A percentile compares a stretch with the other conserved stretches of the same genome.
Evolutionary conservation across 2,113 vertebrate genomes (phyloP).

Genomic region (Cololabis saira): DNA sequence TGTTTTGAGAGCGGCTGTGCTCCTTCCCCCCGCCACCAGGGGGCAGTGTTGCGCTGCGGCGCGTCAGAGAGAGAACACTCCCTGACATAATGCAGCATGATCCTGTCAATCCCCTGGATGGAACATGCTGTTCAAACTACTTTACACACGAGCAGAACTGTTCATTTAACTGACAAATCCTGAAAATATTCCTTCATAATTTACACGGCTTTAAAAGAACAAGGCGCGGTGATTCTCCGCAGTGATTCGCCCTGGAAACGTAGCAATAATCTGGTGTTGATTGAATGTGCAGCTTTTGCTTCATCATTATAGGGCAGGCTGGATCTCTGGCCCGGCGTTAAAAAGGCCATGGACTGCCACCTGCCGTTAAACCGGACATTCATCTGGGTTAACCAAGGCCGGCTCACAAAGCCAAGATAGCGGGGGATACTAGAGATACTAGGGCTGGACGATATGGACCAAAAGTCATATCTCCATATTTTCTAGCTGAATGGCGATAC

Average conservation of each 20-base stretch:
- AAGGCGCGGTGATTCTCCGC: conserved; percentile 46
- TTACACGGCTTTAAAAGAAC: background rate
- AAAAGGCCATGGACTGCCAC: conserved; percentile 19
- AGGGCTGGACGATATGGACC: too few relatives aligned
- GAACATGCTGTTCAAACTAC: conserved; percentile 33
- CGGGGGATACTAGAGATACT: conserved; percentile 21
- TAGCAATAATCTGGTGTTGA: conserved; percentile 40
- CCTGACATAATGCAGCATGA: conserved; percentile 66
- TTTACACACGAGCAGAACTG: background rate
- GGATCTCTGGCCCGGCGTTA: conserved; percentile 1
- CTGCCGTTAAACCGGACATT: conserved; percentile 17
- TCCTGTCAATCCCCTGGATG: conserved; percentile 27
- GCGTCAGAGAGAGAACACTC: conserved; percentile 31
- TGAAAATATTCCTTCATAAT: background rate
- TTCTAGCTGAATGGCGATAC: too few relatives aligned
- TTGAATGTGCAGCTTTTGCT: conserved; percentile 27
- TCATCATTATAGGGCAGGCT: conserved; percentile 32
- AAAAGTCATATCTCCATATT: too few relatives aligned
- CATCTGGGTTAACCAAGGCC: conserved; percentile 37
- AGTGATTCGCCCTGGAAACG: conserved; percentile 39
- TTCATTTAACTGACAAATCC: background rate
- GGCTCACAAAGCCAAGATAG: conserved; percentile 16
- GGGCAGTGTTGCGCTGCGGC: conserved; percentile 25
- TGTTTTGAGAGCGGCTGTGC: conserved; percentile 4
- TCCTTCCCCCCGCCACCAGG: conserved; percentile 53